Percentiles rank a stretch among this genome's conserved stretches.
phyloP scores from a whole-genome alignment of 2,113 vertebrate genomes.

The Uropsilus gracilis region DNA sequence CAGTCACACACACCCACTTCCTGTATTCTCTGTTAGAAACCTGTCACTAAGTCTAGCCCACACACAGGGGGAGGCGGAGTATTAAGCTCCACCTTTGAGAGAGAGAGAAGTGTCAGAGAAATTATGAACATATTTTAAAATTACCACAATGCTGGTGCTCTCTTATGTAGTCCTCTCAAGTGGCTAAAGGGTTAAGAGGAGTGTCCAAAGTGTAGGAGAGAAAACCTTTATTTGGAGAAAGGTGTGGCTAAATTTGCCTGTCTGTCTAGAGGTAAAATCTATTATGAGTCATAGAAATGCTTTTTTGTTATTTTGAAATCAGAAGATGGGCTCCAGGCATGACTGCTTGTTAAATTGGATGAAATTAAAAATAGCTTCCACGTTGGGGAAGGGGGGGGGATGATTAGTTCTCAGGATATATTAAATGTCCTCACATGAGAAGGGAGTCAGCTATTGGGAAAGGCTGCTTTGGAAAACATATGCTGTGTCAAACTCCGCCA shows the following conservation, averaged over 20 bases:
- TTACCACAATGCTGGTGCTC: background rate
- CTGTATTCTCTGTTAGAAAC: conserved; percentile 6
- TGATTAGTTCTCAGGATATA: conserved; percentile 82
- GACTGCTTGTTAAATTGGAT: conserved; percentile 70
- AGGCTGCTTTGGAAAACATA: conserved; percentile 72
- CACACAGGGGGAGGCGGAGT: background rate
- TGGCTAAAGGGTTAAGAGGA: conserved; percentile 41
- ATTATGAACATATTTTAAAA: background rate
- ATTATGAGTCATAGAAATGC: conserved; percentile 56
- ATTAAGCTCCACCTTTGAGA: background rate
- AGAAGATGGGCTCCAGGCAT: conserved; percentile 73
- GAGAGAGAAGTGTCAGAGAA: background rate
- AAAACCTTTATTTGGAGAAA: conserved; percentile 41
- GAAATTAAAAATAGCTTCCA: conserved; percentile 79
- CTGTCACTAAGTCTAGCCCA: background rate
- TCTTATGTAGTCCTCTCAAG: conserved; percentile 20
- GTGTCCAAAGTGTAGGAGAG: background rate
- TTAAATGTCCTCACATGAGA: conserved; percentile 77
- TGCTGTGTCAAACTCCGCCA: conserved; percentile 72
- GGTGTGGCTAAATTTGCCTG: conserved; percentile 11
- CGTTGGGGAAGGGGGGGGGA: conserved; percentile 64
- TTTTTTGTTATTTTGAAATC: conserved; percentile 78
- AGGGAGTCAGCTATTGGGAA: conserved; percentile 70
- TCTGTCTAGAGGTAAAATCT: conserved; percentile 43
- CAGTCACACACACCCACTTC: background rate